Percentiles rank a stretch among this genome's conserved stretches.
These are phyloP conservation scores for Branchellion lobata DNA, from an alignment of 2,888 invertebrate genomes.

Conservation along the genomic window DNA sequence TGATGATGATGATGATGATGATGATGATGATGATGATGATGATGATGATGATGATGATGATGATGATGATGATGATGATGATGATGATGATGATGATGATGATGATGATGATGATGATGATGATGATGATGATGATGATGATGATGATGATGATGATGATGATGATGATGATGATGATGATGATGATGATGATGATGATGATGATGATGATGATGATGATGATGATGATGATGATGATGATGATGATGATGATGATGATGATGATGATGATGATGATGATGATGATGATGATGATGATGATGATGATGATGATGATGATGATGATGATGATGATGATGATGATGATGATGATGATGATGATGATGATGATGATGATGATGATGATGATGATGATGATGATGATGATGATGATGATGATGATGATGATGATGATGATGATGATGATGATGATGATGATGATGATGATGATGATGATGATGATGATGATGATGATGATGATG, in stretches of 20 bases:
- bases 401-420: not conserved
- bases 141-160: not conserved
- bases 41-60: slow-evolving; percentile 22
- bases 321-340: not conserved
- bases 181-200: not conserved
- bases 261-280: not conserved
- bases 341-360: not conserved
- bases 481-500: not conserved
- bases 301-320: not conserved
- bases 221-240: not conserved
- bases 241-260: not conserved
- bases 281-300: not conserved
- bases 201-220: not conserved
- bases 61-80: not conserved
- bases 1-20: slow-evolving; percentile 19
- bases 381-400: not conserved
- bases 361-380: not conserved
- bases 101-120: slow-evolving; percentile 2
- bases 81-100: not conserved
- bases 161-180: not conserved
- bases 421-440: not conserved
- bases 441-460: not conserved
- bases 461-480: not conserved
- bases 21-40: slow-evolving; percentile 15
- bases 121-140: not conserved